Conservation (phyloP, 2,113 vertebrate genomes). For the Gavia stellata region DNA sequence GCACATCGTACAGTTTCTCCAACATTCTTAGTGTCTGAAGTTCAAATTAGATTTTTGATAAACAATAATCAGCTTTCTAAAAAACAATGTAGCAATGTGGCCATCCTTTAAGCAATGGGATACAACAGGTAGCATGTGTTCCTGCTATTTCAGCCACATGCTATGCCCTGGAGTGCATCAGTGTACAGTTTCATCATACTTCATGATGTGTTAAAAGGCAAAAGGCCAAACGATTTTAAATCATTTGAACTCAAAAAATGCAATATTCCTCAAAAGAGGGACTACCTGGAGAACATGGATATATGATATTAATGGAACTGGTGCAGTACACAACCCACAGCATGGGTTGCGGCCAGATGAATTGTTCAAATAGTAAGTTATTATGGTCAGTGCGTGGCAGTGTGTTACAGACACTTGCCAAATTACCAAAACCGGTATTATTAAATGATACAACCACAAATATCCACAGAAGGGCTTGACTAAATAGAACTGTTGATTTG, state of each 20-base stretch:
- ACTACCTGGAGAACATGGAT: background rate
- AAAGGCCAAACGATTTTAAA: background rate
- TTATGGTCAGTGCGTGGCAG: accelerated
- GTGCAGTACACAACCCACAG: background rate
- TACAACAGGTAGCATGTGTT: background rate
- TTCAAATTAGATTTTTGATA: background rate
- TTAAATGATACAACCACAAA: background rate
- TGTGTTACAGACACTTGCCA: background rate
- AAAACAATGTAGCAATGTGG: background rate
- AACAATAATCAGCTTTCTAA: slow-evolving; percentile 19
- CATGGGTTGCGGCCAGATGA: background rate
- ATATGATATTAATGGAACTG: background rate
- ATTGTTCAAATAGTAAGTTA: background rate
- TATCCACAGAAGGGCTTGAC: background rate
- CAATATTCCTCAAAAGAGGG: background rate
- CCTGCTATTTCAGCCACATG: background rate
- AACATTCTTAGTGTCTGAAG: background rate
- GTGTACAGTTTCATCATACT: background rate
- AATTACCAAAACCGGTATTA: background rate
- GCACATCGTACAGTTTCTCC: background rate
- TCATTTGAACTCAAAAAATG: background rate
- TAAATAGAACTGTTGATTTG: background rate
- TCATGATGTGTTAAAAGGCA: background rate
- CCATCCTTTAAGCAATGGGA: background rate
- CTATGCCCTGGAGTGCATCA: background rate